phyloP scores from a whole-genome alignment of 1,140 invertebrate genomes.

The Solenopsis fugax region DNA sequence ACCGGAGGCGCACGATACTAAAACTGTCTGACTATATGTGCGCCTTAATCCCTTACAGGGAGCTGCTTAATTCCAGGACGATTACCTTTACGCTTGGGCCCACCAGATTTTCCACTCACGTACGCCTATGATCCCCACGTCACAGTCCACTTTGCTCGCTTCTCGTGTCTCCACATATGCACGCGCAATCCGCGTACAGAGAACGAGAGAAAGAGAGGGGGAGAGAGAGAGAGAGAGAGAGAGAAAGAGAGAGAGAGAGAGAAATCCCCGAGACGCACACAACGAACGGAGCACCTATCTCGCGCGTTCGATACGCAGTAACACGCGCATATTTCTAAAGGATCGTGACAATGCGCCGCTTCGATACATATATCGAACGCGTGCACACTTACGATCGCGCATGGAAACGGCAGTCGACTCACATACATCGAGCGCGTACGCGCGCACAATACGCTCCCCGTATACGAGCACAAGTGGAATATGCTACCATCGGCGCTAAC shows the following conservation, averaged over 20 bases:
- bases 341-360: background rate
- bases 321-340: slow-evolving; percentile 40
- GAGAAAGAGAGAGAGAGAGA: background rate
- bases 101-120: slow-evolving; percentile 64
- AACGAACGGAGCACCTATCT: background rate
- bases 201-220: background rate
- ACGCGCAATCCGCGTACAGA: background rate
- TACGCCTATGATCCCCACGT: slow-evolving; percentile 46
- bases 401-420: slow-evolving; percentile 32
- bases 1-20: background rate
- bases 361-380: slow-evolving; percentile 21
- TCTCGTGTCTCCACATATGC: background rate
- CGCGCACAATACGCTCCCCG: background rate
- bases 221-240: background rate
- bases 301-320: slow-evolving; percentile 24
- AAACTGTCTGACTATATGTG: slow-evolving; percentile 38
- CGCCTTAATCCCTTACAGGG: slow-evolving; percentile 59
- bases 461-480: background rate
- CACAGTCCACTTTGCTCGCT: slow-evolving; percentile 29
- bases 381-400: slow-evolving; percentile 1
- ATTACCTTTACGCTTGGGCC: slow-evolving; percentile 64
- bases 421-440: background rate
- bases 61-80: slow-evolving; percentile 62
- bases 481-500: slow-evolving; percentile 17
- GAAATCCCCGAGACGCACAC: slow-evolving; percentile 21